Evolutionary conservation across 2,113 vertebrate genomes (phyloP), one percentile per base, ranked within the genome.

Genomic region (Seriola quinqueradiata): DNA sequence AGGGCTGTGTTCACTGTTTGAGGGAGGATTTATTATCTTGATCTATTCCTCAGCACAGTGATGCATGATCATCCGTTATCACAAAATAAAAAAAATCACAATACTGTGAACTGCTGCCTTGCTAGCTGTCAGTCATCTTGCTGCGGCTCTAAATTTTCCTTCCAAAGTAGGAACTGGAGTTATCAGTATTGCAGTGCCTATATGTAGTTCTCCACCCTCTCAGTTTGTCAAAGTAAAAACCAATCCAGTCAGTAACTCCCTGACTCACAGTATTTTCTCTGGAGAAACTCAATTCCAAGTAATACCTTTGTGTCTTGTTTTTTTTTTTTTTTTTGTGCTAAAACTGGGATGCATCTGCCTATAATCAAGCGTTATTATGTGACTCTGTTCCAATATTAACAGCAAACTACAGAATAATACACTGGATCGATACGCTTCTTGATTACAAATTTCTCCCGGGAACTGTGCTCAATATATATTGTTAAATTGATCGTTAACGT

Each of bases 401-500:
- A 77, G 75, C n/a, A 88, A 92, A 90, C 76, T 78, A 79, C 80
- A 85, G 89, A 89, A 90, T 89, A 90, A 92, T 82, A 69, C 72
- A 63, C 65, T 44, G 68, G 85, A 88, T 93, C 90, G 2, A 93
- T 93, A 81, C 17, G 11, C 73, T 79, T 81, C 86, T 87, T 92
- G 89, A 92, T 92, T 85, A 92, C 82, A 90, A 74, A 91, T 89
- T 90, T 87, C 90, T 90, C 86, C 85, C 1, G 79, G 91, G 90
- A 90, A 88, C 84, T 70, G 76, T 58, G 85, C 87, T 91, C 90
- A 75, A 89, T 91, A 85, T 85, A 91, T 88, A 87, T 88, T 88
- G 88, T 91, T 90, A 84, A 91, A 91, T 90, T 92, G 87, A 91
- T 91, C 75, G 81, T 91, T 91, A 90, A 89, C 57, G 85, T 90